Evolutionary conservation across 2,797 vertebrate genomes (phyloP).

Genomic region (Lithobates pipiens): DNA sequence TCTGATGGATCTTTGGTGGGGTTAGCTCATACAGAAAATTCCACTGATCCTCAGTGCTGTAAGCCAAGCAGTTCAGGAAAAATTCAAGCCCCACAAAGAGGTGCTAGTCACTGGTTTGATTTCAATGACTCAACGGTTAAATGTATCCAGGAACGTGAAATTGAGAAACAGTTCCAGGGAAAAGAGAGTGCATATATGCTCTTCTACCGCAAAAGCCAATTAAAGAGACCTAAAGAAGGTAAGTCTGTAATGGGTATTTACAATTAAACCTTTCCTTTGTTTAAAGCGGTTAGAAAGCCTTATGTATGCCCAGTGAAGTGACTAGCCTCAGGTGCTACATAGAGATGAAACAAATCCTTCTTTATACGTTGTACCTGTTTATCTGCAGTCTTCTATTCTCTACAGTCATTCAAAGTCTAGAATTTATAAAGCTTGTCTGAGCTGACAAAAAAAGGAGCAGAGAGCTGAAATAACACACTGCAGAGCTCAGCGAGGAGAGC

Average conservation of each 20-base stretch:
- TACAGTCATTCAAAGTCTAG: too few species aligned
- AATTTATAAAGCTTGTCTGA: too few species aligned
- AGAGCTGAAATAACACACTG: too few species aligned
- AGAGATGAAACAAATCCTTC: too few species aligned
- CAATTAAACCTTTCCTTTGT: too few species aligned
- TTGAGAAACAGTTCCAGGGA: slow-evolving; percentile 95
- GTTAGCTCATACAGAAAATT: slow-evolving; percentile 72
- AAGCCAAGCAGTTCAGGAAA: slow-evolving; percentile 59
- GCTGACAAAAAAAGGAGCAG: too few species aligned
- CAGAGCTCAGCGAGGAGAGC: too few species aligned
- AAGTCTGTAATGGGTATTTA: neutral
- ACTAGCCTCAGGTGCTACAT: too few species aligned
- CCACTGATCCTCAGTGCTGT: slow-evolving; percentile 50
- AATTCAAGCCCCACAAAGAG: neutral
- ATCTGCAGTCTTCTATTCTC: too few species aligned
- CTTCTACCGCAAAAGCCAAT: slow-evolving; percentile 89
- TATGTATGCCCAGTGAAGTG: too few species aligned
- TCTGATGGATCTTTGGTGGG: slow-evolving; percentile 80
- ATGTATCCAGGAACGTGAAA: slow-evolving; percentile 86
- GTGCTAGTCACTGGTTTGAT: slow-evolving; percentile 88
- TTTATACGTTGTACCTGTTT: too few species aligned
- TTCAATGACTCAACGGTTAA: slow-evolving; percentile 91
- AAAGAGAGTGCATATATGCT: slow-evolving; percentile 99
- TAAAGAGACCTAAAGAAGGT: slow-evolving; percentile 88
- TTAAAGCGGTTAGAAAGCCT: too few species aligned